Evolutionary conservation across 2,113 vertebrate genomes (phyloP), one percentile per base, ranked within the genome.

Genomic region (Tenrec ecaudatus): DNA sequence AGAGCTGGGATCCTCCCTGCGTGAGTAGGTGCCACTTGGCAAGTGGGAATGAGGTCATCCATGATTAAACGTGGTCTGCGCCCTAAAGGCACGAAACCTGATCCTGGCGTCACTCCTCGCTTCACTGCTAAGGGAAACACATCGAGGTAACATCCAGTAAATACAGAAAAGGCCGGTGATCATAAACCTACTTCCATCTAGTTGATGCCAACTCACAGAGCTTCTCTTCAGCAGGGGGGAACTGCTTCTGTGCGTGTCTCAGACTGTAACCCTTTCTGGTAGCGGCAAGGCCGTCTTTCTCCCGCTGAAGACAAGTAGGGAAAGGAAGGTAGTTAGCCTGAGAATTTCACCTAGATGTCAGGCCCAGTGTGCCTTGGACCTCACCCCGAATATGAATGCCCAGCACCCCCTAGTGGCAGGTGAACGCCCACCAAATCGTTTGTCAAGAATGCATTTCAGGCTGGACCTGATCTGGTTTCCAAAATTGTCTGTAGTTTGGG

Each of bases 371-470:
- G 14, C 47, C 47, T 53, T 3, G 10, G 47, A 79, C 83, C 40
- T 33, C n/a, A 90, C 53, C 71, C 15, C 66, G 87, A 95, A 71
- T 76, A 79, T 82, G 76, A 95, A 88, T 47, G 29, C 14, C 25
- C 69, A 93, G 79, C 85, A 88, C 85, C 89, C 94, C 75, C 92
- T 96, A 76, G 94, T 93, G 96, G 88, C 69, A 85, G 81, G 93
- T 88, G 82, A 25, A 94, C 33, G 85, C 43, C 86, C 79, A 60
- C 29, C 1, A 71, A 60, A 57, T 20, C 25, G 57, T 93, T 64
- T 33, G 94, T 89, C 58, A 93, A 40, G 16, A 81, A 19, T 17
- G 22, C 27, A 69, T 82, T 14, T 53, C 47, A 53, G 47, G 47
- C 47, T 53, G 47, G 47, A 53, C 47, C 47, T 53, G 47, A 53